Conservation (phyloP, 2,113 vertebrate species). For the Cygnus buccinator region DNA sequence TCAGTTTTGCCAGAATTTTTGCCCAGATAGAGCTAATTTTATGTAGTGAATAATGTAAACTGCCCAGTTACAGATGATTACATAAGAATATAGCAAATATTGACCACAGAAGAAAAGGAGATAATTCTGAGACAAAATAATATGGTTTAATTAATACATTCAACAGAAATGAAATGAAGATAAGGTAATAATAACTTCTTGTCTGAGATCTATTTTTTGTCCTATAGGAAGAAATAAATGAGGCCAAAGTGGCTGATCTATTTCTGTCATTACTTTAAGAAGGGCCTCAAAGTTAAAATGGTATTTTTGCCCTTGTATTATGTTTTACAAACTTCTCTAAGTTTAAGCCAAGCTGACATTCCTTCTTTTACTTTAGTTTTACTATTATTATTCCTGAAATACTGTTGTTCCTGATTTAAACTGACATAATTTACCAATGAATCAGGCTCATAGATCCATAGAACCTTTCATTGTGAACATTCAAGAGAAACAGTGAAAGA, state of each 20-base stretch:
- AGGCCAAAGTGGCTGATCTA: background rate
- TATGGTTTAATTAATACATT: background rate
- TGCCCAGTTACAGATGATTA: background rate
- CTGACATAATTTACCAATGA: background rate
- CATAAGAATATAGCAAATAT: background rate
- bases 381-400: background rate
- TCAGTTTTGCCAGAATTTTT: background rate
- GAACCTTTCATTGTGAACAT: background rate
- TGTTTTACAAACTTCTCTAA: background rate
- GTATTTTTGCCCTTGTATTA: background rate
- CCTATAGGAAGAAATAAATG: background rate
- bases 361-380: background rate
- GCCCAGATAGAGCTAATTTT: background rate
- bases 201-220: background rate
- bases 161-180: background rate
- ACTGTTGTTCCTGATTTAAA: background rate
- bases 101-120: background rate
- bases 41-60: background rate
- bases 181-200: background rate
- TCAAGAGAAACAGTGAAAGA: background rate
- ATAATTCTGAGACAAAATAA: background rate
- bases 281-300: background rate
- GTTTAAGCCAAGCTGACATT: background rate
- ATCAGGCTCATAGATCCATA: background rate
- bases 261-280: background rate